These are phyloP conservation scores for Danionella cerebrum DNA, from an alignment of 2,113 vertebrate genomes.

Conservation along the genomic window DNA sequence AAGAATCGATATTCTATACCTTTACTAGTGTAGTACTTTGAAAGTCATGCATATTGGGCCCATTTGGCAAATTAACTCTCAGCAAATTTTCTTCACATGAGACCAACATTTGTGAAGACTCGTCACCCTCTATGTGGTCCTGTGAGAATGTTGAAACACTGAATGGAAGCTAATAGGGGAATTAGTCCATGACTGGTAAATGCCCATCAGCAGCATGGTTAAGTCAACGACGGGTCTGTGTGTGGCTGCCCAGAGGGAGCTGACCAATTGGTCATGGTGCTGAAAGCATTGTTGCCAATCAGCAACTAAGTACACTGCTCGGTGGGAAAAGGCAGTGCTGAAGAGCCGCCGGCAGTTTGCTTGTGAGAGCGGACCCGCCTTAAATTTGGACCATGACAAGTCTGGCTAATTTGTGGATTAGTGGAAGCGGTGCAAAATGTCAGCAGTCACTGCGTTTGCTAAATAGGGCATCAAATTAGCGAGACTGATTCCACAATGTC, in stretches of 20 bases:
- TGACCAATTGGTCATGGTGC: conserved; percentile 70
- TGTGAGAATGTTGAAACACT: conserved; percentile 63
- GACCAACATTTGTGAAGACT: conserved; percentile 21
- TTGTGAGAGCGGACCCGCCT: conserved; percentile 76
- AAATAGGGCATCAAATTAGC: conserved; percentile 86
- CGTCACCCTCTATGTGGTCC: conserved; percentile 64
- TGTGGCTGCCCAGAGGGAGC: conserved; percentile 71
- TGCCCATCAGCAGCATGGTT: conserved; percentile 59
- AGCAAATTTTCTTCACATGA: neutral
- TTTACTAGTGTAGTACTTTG: too few species aligned
- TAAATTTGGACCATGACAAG: conserved; percentile 81
- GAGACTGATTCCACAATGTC: conserved; percentile 74
- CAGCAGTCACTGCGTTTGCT: conserved; percentile 78
- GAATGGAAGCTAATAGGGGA: conserved; percentile 67
- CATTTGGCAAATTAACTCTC: too few species aligned
- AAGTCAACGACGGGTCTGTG: conserved; percentile 55
- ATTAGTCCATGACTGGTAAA: conserved; percentile 77
- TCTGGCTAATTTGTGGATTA: conserved; percentile 82
- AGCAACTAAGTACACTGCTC: conserved; percentile 62
- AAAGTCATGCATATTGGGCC: too few species aligned
- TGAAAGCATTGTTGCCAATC: conserved; percentile 72
- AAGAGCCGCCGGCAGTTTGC: conserved; percentile 65
- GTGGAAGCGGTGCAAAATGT: conserved; percentile 77
- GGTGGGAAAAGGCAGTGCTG: conserved; percentile 73
- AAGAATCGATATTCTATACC: too few species aligned